Conservation (phyloP, 2,113 vertebrate genomes). For the Mobula hypostoma region DNA sequence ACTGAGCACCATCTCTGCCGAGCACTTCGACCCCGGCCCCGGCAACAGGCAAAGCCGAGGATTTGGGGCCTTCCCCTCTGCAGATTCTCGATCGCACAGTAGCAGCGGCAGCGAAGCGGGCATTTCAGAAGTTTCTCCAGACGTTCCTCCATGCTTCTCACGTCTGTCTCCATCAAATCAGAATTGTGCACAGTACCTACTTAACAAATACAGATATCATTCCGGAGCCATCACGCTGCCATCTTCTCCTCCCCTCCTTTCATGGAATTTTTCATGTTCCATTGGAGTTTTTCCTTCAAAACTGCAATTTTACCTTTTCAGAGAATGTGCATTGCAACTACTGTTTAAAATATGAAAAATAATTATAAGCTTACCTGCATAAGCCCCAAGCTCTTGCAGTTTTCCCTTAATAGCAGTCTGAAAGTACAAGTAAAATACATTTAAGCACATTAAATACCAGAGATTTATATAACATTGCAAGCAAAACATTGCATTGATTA, state of each 20-base stretch:
- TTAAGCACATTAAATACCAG: not conserved
- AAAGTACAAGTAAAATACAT: conserved; percentile 38
- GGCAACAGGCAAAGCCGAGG: too few relatives aligned
- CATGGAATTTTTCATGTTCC: not conserved
- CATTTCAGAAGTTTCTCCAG: too few relatives aligned
- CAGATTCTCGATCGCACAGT: too few relatives aligned
- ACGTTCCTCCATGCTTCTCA: too few relatives aligned
- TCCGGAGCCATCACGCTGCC: too few relatives aligned
- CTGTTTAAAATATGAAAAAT: not conserved
- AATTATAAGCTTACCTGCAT: conserved; percentile 68
- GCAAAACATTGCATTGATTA: not conserved
- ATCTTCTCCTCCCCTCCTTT: not conserved
- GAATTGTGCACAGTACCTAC: too few relatives aligned
- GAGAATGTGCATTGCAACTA: not conserved
- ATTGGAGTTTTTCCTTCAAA: not conserved
- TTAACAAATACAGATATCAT: too few relatives aligned
- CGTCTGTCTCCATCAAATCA: too few relatives aligned
- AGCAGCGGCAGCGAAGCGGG: too few relatives aligned
- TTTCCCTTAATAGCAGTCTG: conserved; percentile 95
- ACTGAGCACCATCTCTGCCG: too few relatives aligned
- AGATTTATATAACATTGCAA: not conserved
- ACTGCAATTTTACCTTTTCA: not conserved
- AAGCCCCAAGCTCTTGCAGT: conserved; percentile 89
- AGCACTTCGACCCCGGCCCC: too few relatives aligned
- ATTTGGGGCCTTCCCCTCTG: too few relatives aligned